Percentiles rank a stretch among this genome's conserved stretches.
phyloP scores from a whole-genome alignment of 2,888 invertebrate species.

The Drosophila austrosaltans region DNA sequence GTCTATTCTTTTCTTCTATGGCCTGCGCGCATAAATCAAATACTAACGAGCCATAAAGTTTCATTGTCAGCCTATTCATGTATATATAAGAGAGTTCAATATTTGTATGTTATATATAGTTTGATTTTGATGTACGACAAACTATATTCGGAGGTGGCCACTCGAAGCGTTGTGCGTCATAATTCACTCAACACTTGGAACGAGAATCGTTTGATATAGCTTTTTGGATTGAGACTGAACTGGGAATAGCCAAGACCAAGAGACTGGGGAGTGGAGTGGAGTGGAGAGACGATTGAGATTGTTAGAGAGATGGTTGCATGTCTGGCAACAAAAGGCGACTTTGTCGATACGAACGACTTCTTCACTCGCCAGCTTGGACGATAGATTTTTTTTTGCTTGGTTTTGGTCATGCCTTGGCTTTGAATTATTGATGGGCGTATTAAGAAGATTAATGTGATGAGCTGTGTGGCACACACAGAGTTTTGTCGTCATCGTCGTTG shows the following conservation, averaged over 20 bases:
- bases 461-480: slow-evolving; percentile 59
- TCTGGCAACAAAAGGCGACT: slow-evolving; percentile 28
- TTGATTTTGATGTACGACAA: slow-evolving; percentile 75
- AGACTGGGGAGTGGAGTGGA: background rate
- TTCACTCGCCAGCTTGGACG: slow-evolving; percentile 31
- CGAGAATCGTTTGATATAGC: slow-evolving; percentile 44
- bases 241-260: background rate
- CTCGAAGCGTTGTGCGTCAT: slow-evolving; percentile 64
- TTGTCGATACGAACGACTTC: slow-evolving; percentile 39
- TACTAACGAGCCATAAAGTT: slow-evolving; percentile 73
- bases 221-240: background rate
- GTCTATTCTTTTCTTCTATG: slow-evolving; percentile 12
- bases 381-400: slow-evolving; percentile 19
- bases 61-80: slow-evolving; percentile 65
- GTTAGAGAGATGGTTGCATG: slow-evolving; percentile 58
- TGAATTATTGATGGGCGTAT: slow-evolving; percentile 78
- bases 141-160: slow-evolving; percentile 67
- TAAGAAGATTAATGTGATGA: slow-evolving; percentile 78
- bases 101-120: slow-evolving; percentile 74
- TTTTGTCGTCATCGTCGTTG: slow-evolving; percentile 72
- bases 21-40: slow-evolving; percentile 64
- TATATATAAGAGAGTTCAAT: slow-evolving; percentile 57
- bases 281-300: slow-evolving; percentile 8
- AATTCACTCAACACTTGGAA: slow-evolving; percentile 71
- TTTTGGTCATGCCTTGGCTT: slow-evolving; percentile 75